These are phyloP conservation scores for Danaus melanippus DNA, from an alignment of 1,140 invertebrate species.

Conservation along the genomic window DNA sequence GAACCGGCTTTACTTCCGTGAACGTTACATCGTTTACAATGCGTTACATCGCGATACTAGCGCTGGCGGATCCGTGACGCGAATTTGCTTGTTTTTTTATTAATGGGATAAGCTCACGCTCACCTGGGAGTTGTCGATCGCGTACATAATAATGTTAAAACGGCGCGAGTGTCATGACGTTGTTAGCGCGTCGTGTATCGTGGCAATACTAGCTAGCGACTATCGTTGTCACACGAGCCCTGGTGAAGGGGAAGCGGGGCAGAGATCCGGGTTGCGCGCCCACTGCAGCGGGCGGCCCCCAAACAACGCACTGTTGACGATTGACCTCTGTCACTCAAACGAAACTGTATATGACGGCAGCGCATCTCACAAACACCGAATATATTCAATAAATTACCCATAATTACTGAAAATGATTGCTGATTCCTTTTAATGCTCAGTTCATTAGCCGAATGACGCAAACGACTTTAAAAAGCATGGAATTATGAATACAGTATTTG, in stretches of 20 bases:
- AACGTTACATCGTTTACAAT: slow-evolving; percentile 52
- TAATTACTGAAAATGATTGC: no score
- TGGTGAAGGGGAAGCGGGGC: slow-evolving; percentile 67
- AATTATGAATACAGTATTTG: no score
- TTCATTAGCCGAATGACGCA: no score
- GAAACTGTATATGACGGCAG: slow-evolving; percentile 26
- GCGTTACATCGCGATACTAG: slow-evolving; percentile 31
- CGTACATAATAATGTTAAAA: slow-evolving; percentile 57
- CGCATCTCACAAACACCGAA: slow-evolving; percentile 25
- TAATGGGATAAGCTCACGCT: slow-evolving; percentile 34
- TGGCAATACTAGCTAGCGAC: slow-evolving; percentile 36
- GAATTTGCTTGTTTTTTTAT: slow-evolving; percentile 10
- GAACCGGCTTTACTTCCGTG: slow-evolving; percentile 66
- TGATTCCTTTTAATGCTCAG: no score
- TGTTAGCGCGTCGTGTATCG: slow-evolving; percentile 39
- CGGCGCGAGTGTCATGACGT: slow-evolving; percentile 41
- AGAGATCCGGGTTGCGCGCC: slow-evolving; percentile 65
- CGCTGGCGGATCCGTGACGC: slow-evolving; percentile 22
- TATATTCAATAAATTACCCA: no score
- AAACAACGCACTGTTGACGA: slow-evolving; percentile 37
- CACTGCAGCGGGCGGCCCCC: slow-evolving; percentile 63
- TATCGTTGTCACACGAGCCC: slow-evolving; percentile 46
- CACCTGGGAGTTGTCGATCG: slow-evolving; percentile 66
- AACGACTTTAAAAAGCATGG: no score
- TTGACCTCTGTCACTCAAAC: slow-evolving; percentile 49